A percentile compares a stretch with the other conserved stretches of the same genome.
Evolutionary conservation across 2,888 invertebrate genomes (phyloP).

Genomic region (Drosophila demipolita): DNA sequence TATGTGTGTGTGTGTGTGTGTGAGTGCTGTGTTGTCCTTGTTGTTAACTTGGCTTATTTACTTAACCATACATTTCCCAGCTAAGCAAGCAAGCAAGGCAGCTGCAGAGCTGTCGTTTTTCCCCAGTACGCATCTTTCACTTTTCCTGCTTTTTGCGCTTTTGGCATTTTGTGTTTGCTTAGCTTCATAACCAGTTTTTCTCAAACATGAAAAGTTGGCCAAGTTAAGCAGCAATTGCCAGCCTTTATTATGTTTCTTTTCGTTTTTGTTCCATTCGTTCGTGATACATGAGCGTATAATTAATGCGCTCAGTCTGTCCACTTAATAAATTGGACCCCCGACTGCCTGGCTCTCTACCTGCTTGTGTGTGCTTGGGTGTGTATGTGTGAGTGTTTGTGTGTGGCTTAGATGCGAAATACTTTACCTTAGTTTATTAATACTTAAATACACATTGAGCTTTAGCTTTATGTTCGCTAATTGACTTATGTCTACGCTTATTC

Average conservation of each 20-base stretch:
- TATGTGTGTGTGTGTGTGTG: not conserved
- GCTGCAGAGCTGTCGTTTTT: conserved; percentile 8
- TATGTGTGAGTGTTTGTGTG: conserved; percentile 8
- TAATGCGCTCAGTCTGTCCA: conserved; percentile 61
- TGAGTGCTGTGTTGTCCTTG: conserved; percentile 28
- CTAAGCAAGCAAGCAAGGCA: conserved; percentile 30
- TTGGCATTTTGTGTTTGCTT: conserved; percentile 58
- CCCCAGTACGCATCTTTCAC: not conserved
- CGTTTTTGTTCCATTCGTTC: conserved; percentile 25
- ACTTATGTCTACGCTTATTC: conserved; percentile 64
- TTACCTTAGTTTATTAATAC: conserved; percentile 73
- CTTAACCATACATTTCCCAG: conserved; percentile 46
- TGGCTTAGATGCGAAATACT: conserved; percentile 63
- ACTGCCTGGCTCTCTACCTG: conserved; percentile 17
- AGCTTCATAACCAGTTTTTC: conserved; percentile 80
- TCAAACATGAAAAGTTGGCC: conserved; percentile 73
- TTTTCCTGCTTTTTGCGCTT: conserved; percentile 19
- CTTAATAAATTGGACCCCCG: conserved; percentile 60
- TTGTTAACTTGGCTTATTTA: conserved; percentile 55
- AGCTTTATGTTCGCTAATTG: conserved; percentile 69
- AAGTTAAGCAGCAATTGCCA: conserved; percentile 71
- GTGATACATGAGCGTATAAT: conserved; percentile 65
- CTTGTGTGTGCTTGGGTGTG: conserved; percentile 3
- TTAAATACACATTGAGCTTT: conserved; percentile 78
- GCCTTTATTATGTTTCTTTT: conserved; percentile 48